Percentiles rank a stretch among this genome's conserved stretches.
Conservation (phyloP, 2,888 invertebrate species). For the Actias luna region DNA sequence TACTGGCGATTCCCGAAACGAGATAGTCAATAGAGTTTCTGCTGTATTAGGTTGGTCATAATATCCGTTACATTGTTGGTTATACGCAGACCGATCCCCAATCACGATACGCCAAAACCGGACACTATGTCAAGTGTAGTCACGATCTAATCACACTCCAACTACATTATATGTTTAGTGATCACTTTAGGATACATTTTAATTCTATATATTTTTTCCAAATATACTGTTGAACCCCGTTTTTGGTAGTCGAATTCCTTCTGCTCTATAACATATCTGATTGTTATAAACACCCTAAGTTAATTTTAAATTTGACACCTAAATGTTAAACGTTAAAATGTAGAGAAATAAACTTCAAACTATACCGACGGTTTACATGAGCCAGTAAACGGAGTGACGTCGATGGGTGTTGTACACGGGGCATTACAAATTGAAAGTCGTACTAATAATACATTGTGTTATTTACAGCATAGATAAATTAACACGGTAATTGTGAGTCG, state of each 20-base stretch:
- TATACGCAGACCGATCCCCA: too few relatives aligned
- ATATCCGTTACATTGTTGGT: too few relatives aligned
- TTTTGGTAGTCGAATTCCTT: background rate
- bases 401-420: background rate
- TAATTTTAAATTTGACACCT: background rate
- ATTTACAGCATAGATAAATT: background rate
- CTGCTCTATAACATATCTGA: background rate
- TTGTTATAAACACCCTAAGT: background rate
- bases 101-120: too few relatives aligned
- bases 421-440: background rate
- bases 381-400: background rate
- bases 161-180: too few relatives aligned
- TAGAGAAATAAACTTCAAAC: background rate
- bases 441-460: background rate
- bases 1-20: too few relatives aligned
- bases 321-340: background rate
- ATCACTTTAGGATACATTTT: too few relatives aligned
- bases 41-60: too few relatives aligned
- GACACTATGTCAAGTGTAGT: too few relatives aligned
- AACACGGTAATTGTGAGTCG: background rate
- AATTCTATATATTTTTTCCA: background rate
- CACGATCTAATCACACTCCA: too few relatives aligned
- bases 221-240: background rate
- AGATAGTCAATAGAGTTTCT: too few relatives aligned
- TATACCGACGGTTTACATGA: background rate